Evolutionary conservation across 2,113 vertebrate species (phyloP), one percentile per base, ranked within the genome.

Genomic region (Micromys minutus): DNA sequence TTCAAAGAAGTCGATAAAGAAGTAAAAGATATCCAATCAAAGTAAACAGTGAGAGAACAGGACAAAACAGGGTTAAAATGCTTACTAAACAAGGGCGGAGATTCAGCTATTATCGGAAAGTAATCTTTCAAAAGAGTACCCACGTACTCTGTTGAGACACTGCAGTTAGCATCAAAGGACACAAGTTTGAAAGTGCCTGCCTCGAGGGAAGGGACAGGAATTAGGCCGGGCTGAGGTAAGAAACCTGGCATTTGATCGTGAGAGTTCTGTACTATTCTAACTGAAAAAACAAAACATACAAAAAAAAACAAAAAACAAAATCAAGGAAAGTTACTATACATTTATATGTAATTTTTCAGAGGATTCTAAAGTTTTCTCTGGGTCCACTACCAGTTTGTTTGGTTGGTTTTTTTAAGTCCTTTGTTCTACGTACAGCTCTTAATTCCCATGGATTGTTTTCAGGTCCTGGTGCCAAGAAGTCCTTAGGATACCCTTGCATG

Each of bases 401-500:
- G n/a, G n/a, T n/a, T n/a, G n/a, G n/a, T 42, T 61, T 72, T 61
- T n/a, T 26, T 39, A 83, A 61, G 3, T 34, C 4, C 17, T 36
- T 67, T 75, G 29, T 29, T 92, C 89, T n/a, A n/a, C 0, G 12
- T 36, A 76, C 45, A 88, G 57, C 69, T 87, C 17, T 50, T 55
- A 57, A 88, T 97, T 92, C 36, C 90, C 65, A 75, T 3, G 34
- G 52, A 50, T 83, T 94, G 26, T 21, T 93, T n/a, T 91, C 55
- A 59, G 47, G 31, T 77, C 52, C 90, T 45, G 45, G n/a, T 0
- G 6, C 45, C 75, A 89, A 85, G 17, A 87, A 94, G 52, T 93
- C 75, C 45, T 47, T 50, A 86, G 34, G 24, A 29, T n/a, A 80
- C 31, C 12, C 31, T 29, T 79, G 11, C 24, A 42, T 59, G 94